These are phyloP conservation scores for Siderastrea radians DNA, from an alignment of 92 coral and sea anemone species.

Conservation along the genomic window DNA sequence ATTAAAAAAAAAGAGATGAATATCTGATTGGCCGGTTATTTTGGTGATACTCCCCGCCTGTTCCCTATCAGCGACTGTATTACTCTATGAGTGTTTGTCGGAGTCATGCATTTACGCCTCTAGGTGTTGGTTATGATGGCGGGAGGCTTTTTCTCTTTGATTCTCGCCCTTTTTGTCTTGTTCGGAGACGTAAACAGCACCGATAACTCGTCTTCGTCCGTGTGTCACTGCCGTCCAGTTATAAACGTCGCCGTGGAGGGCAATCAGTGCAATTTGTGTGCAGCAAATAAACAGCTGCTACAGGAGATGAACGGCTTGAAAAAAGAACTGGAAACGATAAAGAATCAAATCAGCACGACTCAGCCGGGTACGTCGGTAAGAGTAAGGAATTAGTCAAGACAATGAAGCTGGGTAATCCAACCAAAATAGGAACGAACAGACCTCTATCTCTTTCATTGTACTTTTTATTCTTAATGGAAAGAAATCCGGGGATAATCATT, in stretches of 20 bases:
- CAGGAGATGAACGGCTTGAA: conserved; percentile 7
- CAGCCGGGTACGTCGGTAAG: conserved; percentile 6
- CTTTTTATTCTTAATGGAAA: no score
- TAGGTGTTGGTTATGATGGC: not conserved
- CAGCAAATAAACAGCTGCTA: conserved; percentile 10
- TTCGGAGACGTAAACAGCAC: not conserved
- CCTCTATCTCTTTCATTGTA: no score
- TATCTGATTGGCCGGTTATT: no score
- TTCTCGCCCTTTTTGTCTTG: not conserved
- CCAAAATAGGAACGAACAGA: no score
- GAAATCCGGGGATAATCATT: no score
- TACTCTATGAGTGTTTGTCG: no score
- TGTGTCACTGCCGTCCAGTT: conserved; percentile 28
- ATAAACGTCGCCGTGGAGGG: conserved; percentile 14
- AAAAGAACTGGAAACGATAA: conserved; percentile 15
- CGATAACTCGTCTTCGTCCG: not conserved
- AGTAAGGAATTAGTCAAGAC: not conserved
- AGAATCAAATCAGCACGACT: not conserved
- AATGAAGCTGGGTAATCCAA: not conserved
- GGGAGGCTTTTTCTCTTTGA: not conserved
- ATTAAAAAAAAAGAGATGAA: no score
- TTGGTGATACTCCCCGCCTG: no score
- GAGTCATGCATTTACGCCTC: no score
- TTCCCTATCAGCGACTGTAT: no score
- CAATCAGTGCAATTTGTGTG: conserved; percentile 1